These are phyloP conservation scores for Desmodus rotundus DNA, from an alignment of 2,113 vertebrate species.

Conservation along the genomic window DNA sequence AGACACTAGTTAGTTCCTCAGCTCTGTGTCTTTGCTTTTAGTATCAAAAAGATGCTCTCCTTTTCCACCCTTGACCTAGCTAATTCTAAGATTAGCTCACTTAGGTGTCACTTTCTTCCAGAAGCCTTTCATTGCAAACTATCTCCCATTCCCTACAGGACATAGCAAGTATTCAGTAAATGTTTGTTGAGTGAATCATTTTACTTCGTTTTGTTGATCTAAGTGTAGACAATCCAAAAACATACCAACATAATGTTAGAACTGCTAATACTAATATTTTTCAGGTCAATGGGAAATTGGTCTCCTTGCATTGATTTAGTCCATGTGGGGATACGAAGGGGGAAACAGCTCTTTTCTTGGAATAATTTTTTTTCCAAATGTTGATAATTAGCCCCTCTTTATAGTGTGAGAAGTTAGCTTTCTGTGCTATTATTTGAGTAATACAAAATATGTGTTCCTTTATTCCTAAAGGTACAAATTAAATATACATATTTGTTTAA, in stretches of 20 bases:
- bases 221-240: constrained; percentile 47
- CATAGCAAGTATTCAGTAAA: constrained; percentile 35
- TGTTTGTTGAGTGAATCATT: constrained; percentile 62
- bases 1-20: not conserved
- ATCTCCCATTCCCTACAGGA: not conserved
- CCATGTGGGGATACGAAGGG: not conserved
- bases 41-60: not conserved
- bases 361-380: not conserved
- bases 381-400: not conserved
- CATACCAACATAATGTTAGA: constrained; percentile 31
- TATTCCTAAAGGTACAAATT: not conserved
- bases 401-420: not conserved
- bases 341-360: not conserved
- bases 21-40: not conserved
- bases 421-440: not conserved
- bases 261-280: constrained; percentile 3
- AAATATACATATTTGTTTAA: not conserved
- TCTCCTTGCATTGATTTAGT: not conserved
- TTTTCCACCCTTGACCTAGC: not conserved
- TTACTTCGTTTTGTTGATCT: constrained; percentile 28
- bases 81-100: constrained; percentile 4
- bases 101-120: not conserved
- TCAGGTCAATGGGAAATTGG: not conserved
- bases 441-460: not conserved
- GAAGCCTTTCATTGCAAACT: not conserved